Conservation (phyloP, 2,113 vertebrate species). For the Psophia crepitans region DNA sequence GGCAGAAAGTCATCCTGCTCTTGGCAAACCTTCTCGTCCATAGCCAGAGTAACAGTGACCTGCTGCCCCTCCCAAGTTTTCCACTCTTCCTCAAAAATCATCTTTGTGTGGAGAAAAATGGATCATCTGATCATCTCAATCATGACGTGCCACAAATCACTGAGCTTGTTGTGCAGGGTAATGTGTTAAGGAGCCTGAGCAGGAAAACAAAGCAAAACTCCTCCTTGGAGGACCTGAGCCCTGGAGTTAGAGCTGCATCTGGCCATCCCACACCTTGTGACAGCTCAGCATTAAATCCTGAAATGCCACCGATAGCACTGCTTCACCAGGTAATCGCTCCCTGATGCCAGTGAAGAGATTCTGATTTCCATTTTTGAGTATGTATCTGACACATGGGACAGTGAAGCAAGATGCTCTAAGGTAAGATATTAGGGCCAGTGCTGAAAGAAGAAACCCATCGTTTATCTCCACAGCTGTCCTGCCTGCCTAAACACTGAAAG, state of each 20-base stretch:
- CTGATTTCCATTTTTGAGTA: not conserved
- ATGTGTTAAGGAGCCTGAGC: not conserved
- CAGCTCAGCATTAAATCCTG: not conserved
- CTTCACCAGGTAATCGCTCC: not conserved
- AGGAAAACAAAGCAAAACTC: not conserved
- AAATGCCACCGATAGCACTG: not conserved
- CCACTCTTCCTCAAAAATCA: not conserved
- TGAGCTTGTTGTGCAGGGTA: not conserved
- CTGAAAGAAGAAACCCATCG: not conserved
- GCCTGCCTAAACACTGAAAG: not conserved
- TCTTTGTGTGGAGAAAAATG: not conserved
- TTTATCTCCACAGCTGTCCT: not conserved
- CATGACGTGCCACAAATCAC: not conserved
- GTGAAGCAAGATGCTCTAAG: not conserved
- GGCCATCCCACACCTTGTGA: not conserved
- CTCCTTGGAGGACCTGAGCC: not conserved
- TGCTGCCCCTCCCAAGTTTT: not conserved
- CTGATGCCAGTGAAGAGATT: not conserved
- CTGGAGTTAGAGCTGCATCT: not conserved
- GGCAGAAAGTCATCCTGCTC: not conserved
- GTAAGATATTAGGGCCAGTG: not conserved
- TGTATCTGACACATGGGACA: not conserved
- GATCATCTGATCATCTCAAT: not conserved
- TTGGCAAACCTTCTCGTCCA: not conserved
- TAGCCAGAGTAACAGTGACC: rapidly evolving